Percentiles rank a stretch among this genome's conserved stretches.
Conservation (phyloP, 2,113 vertebrate species). For the Motacilla alba region DNA sequence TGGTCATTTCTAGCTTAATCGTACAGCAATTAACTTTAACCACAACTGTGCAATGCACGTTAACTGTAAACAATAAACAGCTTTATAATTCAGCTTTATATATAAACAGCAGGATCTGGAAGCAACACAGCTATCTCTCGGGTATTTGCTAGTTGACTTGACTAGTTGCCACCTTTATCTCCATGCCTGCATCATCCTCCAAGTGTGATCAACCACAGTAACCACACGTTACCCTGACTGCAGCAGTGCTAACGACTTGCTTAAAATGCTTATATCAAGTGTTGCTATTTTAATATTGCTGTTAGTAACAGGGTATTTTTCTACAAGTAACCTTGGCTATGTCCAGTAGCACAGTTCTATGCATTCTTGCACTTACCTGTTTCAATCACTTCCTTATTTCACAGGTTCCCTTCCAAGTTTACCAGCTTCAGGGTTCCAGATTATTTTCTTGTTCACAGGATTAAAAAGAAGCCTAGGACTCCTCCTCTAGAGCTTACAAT, state of each 20-base stretch:
- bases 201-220: neutral
- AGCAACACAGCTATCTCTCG: neutral
- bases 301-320: neutral
- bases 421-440: neutral
- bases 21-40: neutral
- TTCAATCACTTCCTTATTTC: neutral
- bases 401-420: neutral
- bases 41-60: neutral
- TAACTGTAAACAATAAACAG: neutral
- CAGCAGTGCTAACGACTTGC: neutral
- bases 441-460: neutral
- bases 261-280: neutral
- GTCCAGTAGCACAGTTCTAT: neutral
- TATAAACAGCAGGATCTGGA: neutral
- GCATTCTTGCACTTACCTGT: neutral
- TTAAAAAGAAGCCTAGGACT: neutral
- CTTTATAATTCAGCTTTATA: neutral
- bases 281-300: neutral
- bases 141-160: neutral
- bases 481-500: neutral
- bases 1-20: neutral
- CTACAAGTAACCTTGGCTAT: neutral
- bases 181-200: neutral
- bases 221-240: neutral
- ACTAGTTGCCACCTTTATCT: neutral